phyloP scores from a whole-genome alignment of 2,113 vertebrate genomes.

The Sturnus vulgaris region DNA sequence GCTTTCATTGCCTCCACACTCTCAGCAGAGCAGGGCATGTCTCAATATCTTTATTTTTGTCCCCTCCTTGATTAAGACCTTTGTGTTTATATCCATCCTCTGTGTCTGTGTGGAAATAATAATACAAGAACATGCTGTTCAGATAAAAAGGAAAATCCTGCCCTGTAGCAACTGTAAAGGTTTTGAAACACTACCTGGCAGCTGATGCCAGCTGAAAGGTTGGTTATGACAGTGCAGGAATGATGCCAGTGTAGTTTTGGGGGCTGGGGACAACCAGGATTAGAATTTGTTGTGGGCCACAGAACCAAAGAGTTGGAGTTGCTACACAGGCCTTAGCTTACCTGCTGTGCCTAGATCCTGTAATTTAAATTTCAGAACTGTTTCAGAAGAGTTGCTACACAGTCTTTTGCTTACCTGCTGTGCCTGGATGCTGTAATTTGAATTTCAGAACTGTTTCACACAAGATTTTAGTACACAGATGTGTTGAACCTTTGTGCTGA shows the following conservation, averaged over 20 bases:
- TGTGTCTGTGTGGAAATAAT: neutral
- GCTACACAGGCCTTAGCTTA: neutral
- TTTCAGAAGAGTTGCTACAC: neutral
- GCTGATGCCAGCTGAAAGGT: neutral
- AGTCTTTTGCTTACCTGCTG: neutral
- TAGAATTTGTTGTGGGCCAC: neutral
- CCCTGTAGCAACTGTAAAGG: neutral
- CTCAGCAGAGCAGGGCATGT: neutral
- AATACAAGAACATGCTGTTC: neutral
- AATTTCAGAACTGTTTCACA: neutral
- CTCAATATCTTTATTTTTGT: neutral
- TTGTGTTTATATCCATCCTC: neutral
- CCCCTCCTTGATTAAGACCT: neutral
- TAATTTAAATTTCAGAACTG: neutral
- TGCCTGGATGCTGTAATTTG: neutral
- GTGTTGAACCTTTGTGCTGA: neutral
- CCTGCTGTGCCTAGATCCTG: neutral
- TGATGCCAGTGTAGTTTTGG: neutral
- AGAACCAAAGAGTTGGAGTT: neutral
- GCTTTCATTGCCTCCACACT: neutral
- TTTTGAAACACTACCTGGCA: slow-evolving; percentile 5
- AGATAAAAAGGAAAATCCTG: neutral
- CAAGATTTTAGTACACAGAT: neutral
- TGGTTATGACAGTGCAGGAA: neutral
- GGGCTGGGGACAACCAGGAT: neutral